Base-by-base conservation (phyloP, 1,140 invertebrate genomes). In the Zeugodacus cucurbitae region DNA sequence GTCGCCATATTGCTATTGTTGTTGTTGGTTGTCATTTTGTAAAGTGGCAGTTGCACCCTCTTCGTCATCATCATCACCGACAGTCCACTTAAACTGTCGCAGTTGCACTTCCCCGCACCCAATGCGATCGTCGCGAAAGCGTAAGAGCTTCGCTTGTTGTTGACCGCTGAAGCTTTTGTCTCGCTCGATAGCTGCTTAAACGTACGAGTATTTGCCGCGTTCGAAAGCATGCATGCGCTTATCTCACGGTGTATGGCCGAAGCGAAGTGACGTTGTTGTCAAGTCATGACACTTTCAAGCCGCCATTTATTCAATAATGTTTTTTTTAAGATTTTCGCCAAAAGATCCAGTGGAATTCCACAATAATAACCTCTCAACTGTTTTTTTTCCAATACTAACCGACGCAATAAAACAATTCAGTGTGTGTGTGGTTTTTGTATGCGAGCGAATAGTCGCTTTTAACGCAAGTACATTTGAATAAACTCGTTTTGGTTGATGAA, bases 201-300 rank as follows among this genome's bases (percentile, higher is more conserved):
- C 41, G 10, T 74, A n/a, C n/a, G n/a, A n/a, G n/a, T n/a, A 41
- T 74, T 74, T 32, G 11, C 5, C 3, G 48, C 3, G 3, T 54
- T 54, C 48, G 48, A 17, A 20, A 4, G 14, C 14, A 54, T 54
- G 48, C 17, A 3, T 82, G 26, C 41, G 67, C 67, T 34, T 34
- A 74, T 74, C 32, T 74, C 67, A 34, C 34, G 20, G 20, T 37
- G 67, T 41, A 37, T 74, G 34, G 5, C n/a, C 8, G 34, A 74
- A 67, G 64, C 26, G 29, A 67, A 29, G 29, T 34, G 64, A 32
- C 67, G 34, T 74, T 41, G 67, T 74, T 74, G 67, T 74, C 67
- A 74, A 74, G 67, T 74, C 67, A 74, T 74, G 67, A 74, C 67
- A 74, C 22, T 37, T 74, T 74, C 67, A 74, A 74, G 67, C 32